Evolutionary conservation across 92 coral and sea anemone genomes (phyloP).

Genomic region (Metridium senile): DNA sequence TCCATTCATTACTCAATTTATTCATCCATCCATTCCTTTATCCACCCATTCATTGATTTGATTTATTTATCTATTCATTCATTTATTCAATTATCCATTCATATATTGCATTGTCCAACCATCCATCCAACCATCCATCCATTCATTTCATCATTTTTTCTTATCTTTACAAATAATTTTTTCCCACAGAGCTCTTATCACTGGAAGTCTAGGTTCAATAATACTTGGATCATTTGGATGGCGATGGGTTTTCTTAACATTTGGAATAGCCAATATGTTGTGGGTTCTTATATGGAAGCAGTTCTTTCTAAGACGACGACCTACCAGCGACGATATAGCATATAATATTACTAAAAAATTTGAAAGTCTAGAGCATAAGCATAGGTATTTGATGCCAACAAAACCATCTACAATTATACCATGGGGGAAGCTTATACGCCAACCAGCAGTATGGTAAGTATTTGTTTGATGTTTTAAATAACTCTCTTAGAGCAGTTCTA

Average conservation of each 20-base stretch:
- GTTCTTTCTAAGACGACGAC: conserved; percentile 31
- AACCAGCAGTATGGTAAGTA: conserved; percentile 59
- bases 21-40: no score
- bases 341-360: conserved; percentile 21
- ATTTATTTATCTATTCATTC: no score
- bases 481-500: no score
- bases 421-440: conserved; percentile 51
- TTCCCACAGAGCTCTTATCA: conserved; percentile 40
- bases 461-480: no score
- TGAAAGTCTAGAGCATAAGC: conserved; percentile 24
- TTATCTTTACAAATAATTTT: background rate
- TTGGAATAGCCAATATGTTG: conserved; percentile 52
- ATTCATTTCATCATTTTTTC: background rate
- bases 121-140: no score
- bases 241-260: conserved; percentile 67
- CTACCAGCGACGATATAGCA: conserved; percentile 13
- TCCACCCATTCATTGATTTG: no score
- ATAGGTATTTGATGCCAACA: background rate
- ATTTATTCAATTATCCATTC: no score
- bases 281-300: conserved; percentile 63
- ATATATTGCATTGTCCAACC: no score
- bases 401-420: conserved; percentile 20
- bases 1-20: no score
- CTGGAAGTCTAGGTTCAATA: conserved; percentile 69
- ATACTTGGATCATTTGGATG: conserved; percentile 57